Conservation (phyloP, 2,113 vertebrate species). For the Tragelaphus buxtoni region DNA sequence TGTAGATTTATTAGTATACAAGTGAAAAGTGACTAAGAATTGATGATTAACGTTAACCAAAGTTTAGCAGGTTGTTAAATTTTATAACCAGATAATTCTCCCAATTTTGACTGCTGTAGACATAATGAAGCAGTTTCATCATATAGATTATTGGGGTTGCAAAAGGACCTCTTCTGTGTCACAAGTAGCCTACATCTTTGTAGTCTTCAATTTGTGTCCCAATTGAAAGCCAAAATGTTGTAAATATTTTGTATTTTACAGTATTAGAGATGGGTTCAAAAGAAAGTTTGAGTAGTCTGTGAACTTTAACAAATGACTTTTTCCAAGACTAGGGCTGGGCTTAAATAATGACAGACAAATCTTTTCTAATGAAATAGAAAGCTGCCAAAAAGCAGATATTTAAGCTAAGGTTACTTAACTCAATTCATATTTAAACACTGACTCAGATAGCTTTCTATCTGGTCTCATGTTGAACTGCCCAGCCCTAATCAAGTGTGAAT, state of each 20-base stretch:
- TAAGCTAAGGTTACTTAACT: constrained; percentile 77
- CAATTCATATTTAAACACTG: constrained; percentile 78
- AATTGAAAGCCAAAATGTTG: constrained; percentile 70
- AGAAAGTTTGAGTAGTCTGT: constrained; percentile 76
- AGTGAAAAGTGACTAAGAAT: constrained; percentile 53
- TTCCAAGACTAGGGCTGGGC: constrained; percentile 87
- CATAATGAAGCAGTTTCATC: constrained; percentile 59
- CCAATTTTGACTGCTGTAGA: constrained; percentile 55
- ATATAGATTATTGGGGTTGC: constrained; percentile 57
- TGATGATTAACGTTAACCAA: constrained; percentile 42
- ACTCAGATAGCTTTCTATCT: constrained; percentile 86
- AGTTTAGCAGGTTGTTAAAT: constrained; percentile 53
- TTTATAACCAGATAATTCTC: constrained; percentile 54
- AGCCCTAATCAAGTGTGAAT: constrained; percentile 84
- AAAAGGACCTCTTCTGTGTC: constrained; percentile 67
- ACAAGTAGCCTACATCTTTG: constrained; percentile 42
- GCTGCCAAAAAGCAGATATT: constrained; percentile 75
- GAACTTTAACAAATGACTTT: constrained; percentile 80
- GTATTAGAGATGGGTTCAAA: constrained; percentile 72
- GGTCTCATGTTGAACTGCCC: constrained; percentile 81
- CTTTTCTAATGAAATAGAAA: constrained; percentile 60
- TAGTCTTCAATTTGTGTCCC: constrained; percentile 49
- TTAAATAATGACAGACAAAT: constrained; percentile 72
- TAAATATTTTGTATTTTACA: constrained; percentile 77
- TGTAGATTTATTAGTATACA: constrained; percentile 73